Conservation (phyloP, 2,888 invertebrate species). For the Cheilosia soror region DNA sequence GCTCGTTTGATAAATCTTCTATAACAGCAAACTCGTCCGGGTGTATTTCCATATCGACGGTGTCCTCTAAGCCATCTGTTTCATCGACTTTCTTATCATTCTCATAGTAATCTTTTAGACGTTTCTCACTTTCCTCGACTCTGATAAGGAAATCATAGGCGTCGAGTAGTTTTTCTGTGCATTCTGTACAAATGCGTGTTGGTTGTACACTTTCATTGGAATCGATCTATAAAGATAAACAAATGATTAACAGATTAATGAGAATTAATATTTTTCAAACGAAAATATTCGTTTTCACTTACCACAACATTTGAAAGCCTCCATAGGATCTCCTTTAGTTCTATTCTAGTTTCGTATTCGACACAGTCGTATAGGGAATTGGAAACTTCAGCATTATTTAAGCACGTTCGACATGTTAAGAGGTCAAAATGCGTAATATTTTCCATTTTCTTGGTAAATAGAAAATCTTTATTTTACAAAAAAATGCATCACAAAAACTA, state of each 20-base stretch:
- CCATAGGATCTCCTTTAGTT: conserved; percentile 78
- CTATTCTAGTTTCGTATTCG: conserved; percentile 77
- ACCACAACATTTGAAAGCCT: conserved; percentile 79
- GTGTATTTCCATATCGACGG: conserved; percentile 27
- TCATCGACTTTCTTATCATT: conserved; percentile 27
- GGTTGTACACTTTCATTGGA: conserved; percentile 77
- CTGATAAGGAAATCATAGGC: conserved; percentile 80
- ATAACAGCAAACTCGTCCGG: conserved; percentile 44
- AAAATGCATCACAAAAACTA: conserved; percentile 36
- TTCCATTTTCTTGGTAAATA: conserved; percentile 49
- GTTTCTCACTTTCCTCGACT: conserved; percentile 78
- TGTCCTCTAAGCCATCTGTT: conserved; percentile 13
- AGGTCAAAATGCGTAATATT: conserved; percentile 47
- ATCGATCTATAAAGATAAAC: conserved; percentile 74
- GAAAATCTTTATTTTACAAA: background rate
- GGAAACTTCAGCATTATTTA: conserved; percentile 76
- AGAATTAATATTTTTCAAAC: background rate
- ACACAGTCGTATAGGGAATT: conserved; percentile 80
- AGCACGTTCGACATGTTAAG: conserved; percentile 79
- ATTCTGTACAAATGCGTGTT: conserved; percentile 78
- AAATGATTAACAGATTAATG: background rate
- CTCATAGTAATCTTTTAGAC: conserved; percentile 73
- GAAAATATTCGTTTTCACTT: conserved; percentile 8
- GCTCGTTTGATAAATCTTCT: conserved; percentile 46
- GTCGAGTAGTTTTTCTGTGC: conserved; percentile 79